Conservation (phyloP, 2,888 invertebrate species). For the Ptilodon capucinus region DNA sequence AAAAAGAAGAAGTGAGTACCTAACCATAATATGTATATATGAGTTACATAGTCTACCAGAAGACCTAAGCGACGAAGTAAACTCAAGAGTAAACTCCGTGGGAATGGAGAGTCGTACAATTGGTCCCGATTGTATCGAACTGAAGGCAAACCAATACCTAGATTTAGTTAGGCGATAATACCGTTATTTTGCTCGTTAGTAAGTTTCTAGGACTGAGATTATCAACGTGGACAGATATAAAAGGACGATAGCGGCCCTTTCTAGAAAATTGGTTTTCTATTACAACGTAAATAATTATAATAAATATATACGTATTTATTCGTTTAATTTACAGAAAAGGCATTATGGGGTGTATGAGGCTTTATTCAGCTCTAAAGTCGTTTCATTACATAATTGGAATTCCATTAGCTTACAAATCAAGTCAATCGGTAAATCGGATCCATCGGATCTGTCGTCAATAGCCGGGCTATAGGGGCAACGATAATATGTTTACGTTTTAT, state of each 20-base stretch:
- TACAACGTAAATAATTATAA: too few species aligned
- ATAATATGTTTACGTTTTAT: too few species aligned
- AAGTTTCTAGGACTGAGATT: constrained; percentile 42
- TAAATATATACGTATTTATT: not conserved
- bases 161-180: constrained; percentile 45
- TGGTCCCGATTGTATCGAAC: constrained; percentile 43
- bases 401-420: not conserved
- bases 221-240: constrained; percentile 37
- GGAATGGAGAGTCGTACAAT: constrained; percentile 41
- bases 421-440: not conserved
- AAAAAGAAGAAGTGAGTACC: too few species aligned
- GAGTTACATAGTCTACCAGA: too few species aligned
- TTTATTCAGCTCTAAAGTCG: not conserved
- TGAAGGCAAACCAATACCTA: constrained; percentile 38
- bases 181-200: constrained; percentile 60
- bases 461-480: too few species aligned
- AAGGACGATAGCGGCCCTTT: constrained; percentile 21
- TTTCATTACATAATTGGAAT: not conserved
- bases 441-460: not conserved
- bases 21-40: too few species aligned
- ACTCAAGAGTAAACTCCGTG: constrained; percentile 40
- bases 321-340: not conserved
- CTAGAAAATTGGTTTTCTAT: constrained; percentile 16
- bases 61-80: constrained; percentile 21
- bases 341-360: not conserved